phyloP scores from a whole-genome alignment of 92 coral and sea anemone species.

The Bergia puertoricense region DNA sequence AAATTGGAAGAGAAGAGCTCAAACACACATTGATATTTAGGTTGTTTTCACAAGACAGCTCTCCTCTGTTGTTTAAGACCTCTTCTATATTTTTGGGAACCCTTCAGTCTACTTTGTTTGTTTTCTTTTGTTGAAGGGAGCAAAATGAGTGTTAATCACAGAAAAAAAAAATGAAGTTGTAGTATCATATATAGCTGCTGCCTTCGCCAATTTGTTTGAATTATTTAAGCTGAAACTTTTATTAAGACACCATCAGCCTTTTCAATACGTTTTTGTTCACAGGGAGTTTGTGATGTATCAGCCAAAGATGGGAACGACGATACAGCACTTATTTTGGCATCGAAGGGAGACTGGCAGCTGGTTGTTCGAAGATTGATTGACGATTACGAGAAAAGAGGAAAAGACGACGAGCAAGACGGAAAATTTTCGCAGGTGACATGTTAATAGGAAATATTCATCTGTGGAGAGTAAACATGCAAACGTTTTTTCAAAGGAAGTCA shows the following conservation, averaged over 20 bases:
- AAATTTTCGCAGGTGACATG: neutral
- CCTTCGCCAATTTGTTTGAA: too few species aligned
- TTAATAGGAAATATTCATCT: neutral
- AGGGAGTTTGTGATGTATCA: neutral
- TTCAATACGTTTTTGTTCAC: neutral
- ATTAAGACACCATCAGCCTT: neutral
- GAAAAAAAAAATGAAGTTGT: neutral
- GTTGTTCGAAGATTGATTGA: slow-evolving; percentile 7
- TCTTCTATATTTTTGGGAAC: neutral
- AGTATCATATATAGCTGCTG: too few species aligned
- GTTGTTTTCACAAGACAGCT: neutral
- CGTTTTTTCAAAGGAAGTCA: neutral
- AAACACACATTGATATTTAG: too few species aligned
- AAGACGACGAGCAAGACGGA: neutral
- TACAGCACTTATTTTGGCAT: slow-evolving; percentile 6
- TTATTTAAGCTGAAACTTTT: neutral
- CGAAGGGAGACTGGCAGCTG: neutral
- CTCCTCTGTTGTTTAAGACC: neutral
- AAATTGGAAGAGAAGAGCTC: too few species aligned
- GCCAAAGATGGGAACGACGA: neutral
- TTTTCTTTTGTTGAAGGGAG: neutral
- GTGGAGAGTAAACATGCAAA: neutral
- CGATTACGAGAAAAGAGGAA: slow-evolving; percentile 12
- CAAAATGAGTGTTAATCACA: neutral
- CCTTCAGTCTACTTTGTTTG: neutral